Base-by-base conservation (phyloP, 2,113 vertebrate genomes). In the Pseudois nayaur region DNA sequence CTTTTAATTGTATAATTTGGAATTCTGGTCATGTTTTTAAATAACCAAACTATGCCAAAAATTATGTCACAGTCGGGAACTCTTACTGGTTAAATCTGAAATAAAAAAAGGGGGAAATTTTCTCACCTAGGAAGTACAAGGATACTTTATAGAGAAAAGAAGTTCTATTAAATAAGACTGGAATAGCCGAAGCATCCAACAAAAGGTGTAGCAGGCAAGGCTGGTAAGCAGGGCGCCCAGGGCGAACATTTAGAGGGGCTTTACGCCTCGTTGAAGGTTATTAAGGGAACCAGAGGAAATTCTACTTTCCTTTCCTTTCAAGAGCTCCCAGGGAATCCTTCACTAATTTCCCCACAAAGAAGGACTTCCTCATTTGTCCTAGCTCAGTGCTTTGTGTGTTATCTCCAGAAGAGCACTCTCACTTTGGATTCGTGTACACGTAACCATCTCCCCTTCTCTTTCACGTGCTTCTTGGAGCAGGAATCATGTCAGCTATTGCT, bases 31-130 rank as follows among this genome's bases (percentile, higher is more conserved):
- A 84, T 50, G 15, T 54, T 94, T 89, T 74, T 50, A 94, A 90
- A 91, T 33, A 84, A 10, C 9, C 84, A 96, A 87, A 96, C 54
- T 64, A 87, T 31, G 40, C 81, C 90, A 88, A 90, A 95, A 64
- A 90, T 78, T 52, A 2, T 16, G 50, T 71, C 67, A 40, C 33
- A 43, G 31, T 74, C 83, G 21, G 87, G 45, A 67, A 31, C n/a
- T 5, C 62, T 95, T 85, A 55, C 29, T 85, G 84, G 84, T 87
- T 79, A 96, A 94, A 90, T 64, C 50, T 90, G 57, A 25, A 48
- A 48, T 14, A 67, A 84, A 71, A 25, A 76, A 84, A n/a, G 13
- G 7, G 52, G 48, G 31, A 29, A 21, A 54, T 64, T 81, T 87
- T 48, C 29, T 78, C 59, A 60, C 36, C 31, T 78, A 91, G 55